phyloP scores from a whole-genome alignment of 2,113 vertebrate species.

The Engystomops pustulosus region DNA sequence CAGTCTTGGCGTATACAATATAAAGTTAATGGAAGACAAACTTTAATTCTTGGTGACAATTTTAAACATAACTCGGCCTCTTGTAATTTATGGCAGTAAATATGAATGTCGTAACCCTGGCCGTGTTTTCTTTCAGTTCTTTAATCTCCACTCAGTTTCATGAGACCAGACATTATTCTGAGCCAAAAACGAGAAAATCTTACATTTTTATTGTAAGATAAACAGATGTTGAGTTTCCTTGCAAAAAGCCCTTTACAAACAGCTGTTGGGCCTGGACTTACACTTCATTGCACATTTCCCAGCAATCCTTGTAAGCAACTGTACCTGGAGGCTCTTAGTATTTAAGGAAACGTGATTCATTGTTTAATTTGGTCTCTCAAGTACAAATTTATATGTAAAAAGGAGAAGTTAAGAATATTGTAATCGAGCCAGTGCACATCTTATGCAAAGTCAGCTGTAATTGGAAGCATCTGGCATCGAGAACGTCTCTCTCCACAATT shows the following conservation, averaged over 20 bases:
- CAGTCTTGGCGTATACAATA: not conserved
- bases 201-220: not conserved
- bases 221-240: slow-evolving; percentile 28
- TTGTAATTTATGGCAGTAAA: not conserved
- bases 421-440: not conserved
- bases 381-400: not conserved
- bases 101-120: not conserved
- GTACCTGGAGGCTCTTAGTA: slow-evolving; percentile 15
- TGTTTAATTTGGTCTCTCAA: not conserved
- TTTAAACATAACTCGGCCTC: not conserved
- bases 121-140: not conserved
- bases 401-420: not conserved
- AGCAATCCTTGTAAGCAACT: not conserved
- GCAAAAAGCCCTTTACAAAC: not conserved
- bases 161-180: slow-evolving; percentile 7
- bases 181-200: not conserved
- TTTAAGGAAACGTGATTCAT: not conserved
- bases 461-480: not conserved
- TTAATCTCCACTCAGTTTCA: slow-evolving; percentile 10
- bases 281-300: not conserved
- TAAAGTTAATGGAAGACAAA: not conserved
- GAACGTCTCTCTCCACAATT: not conserved
- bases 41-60: not conserved
- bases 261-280: slow-evolving; percentile 10
- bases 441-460: slow-evolving; percentile 8